Conservation (phyloP, 1,140 invertebrate species). For the Dufourea novaeangliae region DNA sequence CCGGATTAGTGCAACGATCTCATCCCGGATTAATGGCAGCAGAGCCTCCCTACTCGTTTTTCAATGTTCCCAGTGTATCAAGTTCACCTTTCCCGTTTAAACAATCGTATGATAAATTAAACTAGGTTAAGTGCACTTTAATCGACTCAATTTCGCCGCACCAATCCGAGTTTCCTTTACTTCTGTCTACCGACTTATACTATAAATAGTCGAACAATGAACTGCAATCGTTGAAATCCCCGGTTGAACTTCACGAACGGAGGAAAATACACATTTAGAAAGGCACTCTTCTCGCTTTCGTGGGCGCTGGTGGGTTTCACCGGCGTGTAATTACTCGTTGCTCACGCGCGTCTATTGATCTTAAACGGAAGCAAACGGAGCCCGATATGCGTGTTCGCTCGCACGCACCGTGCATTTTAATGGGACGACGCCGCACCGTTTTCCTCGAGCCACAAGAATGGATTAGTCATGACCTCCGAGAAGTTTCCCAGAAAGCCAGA, state of each 20-base stretch:
- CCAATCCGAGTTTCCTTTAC: no score
- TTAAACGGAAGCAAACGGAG: slow-evolving; percentile 48
- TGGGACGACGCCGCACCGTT: slow-evolving; percentile 49
- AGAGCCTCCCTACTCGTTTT: no score
- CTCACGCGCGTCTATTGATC: slow-evolving; percentile 51
- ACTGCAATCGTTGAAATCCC: not conserved
- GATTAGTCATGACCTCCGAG: slow-evolving; percentile 62
- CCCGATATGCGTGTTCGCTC: slow-evolving; percentile 19
- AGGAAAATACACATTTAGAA: not conserved
- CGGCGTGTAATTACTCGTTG: slow-evolving; percentile 12
- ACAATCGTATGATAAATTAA: not conserved
- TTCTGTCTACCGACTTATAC: not conserved
- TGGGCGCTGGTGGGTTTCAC: not conserved
- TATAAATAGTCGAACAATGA: not conserved
- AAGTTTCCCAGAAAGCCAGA: slow-evolving; percentile 61
- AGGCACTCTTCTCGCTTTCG: slow-evolving; percentile 3
- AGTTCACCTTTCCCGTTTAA: not conserved
- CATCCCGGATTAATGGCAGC: not conserved
- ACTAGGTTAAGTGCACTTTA: not conserved
- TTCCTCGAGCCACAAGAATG: slow-evolving; percentile 33
- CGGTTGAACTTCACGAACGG: not conserved
- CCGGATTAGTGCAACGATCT: not conserved
- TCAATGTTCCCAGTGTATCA: no score
- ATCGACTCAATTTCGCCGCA: no score
- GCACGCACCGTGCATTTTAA: slow-evolving; percentile 50